These are phyloP conservation scores for Brachionus rotundiformis DNA, from an alignment of 1,140 invertebrate genomes.

Conservation along the genomic window DNA sequence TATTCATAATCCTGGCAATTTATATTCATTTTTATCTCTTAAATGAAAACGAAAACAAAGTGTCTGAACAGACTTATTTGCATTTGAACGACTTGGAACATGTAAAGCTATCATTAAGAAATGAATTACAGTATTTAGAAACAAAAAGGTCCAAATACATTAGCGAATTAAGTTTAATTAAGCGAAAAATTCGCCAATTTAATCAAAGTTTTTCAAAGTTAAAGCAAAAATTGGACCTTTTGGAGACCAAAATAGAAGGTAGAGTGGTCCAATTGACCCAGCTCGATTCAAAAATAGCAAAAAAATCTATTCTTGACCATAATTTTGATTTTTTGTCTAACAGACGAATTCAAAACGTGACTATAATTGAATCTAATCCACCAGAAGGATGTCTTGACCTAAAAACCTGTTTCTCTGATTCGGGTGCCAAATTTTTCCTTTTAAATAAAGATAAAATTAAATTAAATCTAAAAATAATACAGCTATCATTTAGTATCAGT, in stretches of 20 bases:
- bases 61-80: background rate
- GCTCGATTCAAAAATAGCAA: background rate
- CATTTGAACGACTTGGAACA: slow-evolving; percentile 30
- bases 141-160: background rate
- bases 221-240: background rate
- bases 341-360: too few species aligned
- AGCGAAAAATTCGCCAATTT: background rate
- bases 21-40: slow-evolving; percentile 7
- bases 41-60: background rate
- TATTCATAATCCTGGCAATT: background rate
- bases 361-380: background rate
- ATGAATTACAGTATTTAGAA: background rate
- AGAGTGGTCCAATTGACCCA: background rate
- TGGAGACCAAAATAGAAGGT: background rate
- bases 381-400: background rate
- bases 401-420: background rate
- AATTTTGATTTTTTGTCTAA: background rate
- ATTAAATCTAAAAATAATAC: background rate
- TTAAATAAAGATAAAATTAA: background rate
- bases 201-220: background rate
- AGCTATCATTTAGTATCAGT: background rate
- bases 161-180: background rate
- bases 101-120: background rate
- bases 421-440: background rate
- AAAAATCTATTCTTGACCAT: background rate